Base-by-base conservation (phyloP, 2,797 vertebrate genomes). In the Xerus rutilus region DNA sequence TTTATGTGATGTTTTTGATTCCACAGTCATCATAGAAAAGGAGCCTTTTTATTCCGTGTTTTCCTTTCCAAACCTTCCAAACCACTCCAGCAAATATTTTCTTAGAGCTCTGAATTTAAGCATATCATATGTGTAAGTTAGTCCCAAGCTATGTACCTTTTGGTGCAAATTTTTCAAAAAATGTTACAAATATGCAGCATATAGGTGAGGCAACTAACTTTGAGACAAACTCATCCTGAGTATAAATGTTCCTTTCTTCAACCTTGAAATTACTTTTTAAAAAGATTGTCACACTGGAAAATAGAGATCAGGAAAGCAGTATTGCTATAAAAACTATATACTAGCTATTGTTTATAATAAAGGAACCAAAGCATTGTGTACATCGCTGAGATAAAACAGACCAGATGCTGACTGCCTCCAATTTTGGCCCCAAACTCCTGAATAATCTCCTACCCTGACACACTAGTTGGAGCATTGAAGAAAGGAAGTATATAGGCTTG, bases 31-130 rank as follows among this genome's bases (percentile, higher is more conserved):
- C 21, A 81, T 15, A 79, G 76, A 77, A 93, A 91, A 59, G 49
- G 15, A 88, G 28, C 3, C 7, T 78, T 84, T 96, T 93, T 72
- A 64, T 76, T 89, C n/a, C 21, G 54, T 86, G 35, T 13, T 70
- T 93, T 96, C 77, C 76, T 91, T 91, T 59, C 25, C 35, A 69
- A 96, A 91, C 35, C 43, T 89, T 86, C 35, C 92, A 83, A 89
- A 76, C 7, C 47, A 94, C 11, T 35, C 45, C 54, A 82, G 52
- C 69, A 82, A 81, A 78, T 83, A 64, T 35, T 54, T 95, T 77
- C n/a, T 70, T 87, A 72, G 59, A 94, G 10, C 67, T 92, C 76
- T 93, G 47, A 89, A 65, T 28, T 82, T 76, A 91, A 76, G 45
- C 87, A 84, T 32, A 39, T 64, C 64, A 69, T 21, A 89, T 81